These are phyloP conservation scores for Monomorium pharaonis DNA, from an alignment of 1,140 invertebrate species.

Conservation along the genomic window DNA sequence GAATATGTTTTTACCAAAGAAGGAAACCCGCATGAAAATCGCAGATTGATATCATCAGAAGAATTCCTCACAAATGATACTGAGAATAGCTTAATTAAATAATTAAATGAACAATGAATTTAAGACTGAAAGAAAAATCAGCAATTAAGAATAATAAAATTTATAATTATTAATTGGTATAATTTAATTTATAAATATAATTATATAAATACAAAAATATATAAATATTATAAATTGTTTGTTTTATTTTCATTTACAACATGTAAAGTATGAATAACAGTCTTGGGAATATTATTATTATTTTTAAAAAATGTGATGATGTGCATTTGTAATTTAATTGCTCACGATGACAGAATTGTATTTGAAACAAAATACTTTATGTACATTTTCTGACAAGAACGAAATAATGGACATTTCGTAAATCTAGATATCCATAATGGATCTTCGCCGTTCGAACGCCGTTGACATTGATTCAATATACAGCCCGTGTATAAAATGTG, in stretches of 20 bases:
- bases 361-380: not conserved
- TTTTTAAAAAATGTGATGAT: no score
- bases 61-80: not conserved
- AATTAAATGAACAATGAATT: not conserved
- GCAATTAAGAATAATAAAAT: not conserved
- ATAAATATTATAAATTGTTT: no score
- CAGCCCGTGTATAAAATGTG: slow-evolving; percentile 7
- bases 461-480: not conserved
- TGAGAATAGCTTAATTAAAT: not conserved
- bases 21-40: slow-evolving; percentile 4
- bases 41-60: not conserved
- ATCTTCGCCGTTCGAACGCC: not conserved
- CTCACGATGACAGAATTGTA: not conserved
- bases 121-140: not conserved
- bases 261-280: not conserved
- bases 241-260: no score
- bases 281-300: not conserved
- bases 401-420: not conserved
- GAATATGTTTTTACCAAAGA: not conserved
- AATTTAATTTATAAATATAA: not conserved
- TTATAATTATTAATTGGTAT: not conserved
- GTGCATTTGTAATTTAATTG: not conserved
- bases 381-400: not conserved
- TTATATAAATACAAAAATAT: not conserved
- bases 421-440: slow-evolving; percentile 30